These are phyloP conservation scores for Zosterops borbonicus DNA, from an alignment of 2,113 vertebrate genomes.

Conservation along the genomic window DNA sequence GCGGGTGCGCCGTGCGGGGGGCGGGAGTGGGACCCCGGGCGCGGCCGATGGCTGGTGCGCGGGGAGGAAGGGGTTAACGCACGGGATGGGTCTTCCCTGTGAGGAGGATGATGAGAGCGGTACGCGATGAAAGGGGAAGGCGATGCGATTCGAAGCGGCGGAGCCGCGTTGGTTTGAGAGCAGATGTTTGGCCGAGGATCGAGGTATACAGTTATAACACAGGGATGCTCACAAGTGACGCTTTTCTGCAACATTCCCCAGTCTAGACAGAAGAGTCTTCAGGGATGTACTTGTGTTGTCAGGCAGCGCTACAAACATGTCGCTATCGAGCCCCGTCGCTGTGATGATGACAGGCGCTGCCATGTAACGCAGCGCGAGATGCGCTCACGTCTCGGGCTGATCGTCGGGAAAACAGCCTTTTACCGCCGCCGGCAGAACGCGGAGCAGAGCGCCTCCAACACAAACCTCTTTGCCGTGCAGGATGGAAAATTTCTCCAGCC, in stretches of 20 bases:
- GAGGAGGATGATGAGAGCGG: background rate
- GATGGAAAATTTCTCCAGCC: background rate
- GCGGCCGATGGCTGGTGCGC: background rate
- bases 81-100: accelerated
- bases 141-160: background rate
- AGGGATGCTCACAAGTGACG: background rate
- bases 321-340: background rate
- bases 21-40: background rate
- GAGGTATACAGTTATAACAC: background rate
- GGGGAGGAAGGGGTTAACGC: background rate
- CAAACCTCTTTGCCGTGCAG: background rate
- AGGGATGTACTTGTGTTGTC: background rate
- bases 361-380: background rate
- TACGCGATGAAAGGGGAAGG: background rate
- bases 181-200: background rate
- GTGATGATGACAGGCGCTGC: background rate
- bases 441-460: background rate
- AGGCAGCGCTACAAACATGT: background rate
- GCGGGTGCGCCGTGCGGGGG: background rate
- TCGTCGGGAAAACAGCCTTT: background rate
- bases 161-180: background rate
- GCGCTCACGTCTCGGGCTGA: background rate
- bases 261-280: background rate
- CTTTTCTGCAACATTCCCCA: background rate
- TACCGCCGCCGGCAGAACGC: background rate